phyloP scores from a whole-genome alignment of 1,140 invertebrate species.

The Leptonema lineaticorne region DNA sequence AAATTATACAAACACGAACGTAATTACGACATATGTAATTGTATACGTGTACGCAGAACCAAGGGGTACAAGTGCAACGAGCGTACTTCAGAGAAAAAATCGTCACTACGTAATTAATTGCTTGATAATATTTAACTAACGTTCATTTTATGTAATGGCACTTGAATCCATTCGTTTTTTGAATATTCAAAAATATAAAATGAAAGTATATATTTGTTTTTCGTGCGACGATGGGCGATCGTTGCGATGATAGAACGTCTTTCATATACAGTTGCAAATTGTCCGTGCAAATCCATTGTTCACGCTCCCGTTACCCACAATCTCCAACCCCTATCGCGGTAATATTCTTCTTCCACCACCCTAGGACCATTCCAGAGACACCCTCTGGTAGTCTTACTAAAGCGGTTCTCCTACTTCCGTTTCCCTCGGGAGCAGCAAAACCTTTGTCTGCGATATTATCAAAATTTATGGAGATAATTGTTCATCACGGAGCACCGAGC shows the following conservation, averaged over 20 bases:
- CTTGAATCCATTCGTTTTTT: neutral
- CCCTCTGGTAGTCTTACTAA: constrained; percentile 31
- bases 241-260: constrained; percentile 25
- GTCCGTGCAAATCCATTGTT: constrained; percentile 34
- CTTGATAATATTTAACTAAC: no score
- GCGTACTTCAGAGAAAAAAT: no score
- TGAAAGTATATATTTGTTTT: neutral
- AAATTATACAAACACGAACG: constrained; percentile 22
- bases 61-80: no score
- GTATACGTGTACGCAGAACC: neutral
- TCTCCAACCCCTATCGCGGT: neutral
- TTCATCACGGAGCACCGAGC: constrained; percentile 10
- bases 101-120: no score
- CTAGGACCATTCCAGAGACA: neutral
- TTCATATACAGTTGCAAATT: constrained; percentile 34
- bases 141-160: no score
- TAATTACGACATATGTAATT: neutral
- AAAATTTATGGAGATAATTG: constrained; percentile 26
- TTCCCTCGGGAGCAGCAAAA: constrained; percentile 19
- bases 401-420: constrained; percentile 23
- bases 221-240: constrained; percentile 20
- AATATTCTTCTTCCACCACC: constrained; percentile 5
- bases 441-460: constrained; percentile 28
- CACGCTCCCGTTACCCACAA: neutral
- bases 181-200: neutral